Evolutionary conservation across 2,888 invertebrate genomes (phyloP).

Genomic region (Amiota communis): DNA sequence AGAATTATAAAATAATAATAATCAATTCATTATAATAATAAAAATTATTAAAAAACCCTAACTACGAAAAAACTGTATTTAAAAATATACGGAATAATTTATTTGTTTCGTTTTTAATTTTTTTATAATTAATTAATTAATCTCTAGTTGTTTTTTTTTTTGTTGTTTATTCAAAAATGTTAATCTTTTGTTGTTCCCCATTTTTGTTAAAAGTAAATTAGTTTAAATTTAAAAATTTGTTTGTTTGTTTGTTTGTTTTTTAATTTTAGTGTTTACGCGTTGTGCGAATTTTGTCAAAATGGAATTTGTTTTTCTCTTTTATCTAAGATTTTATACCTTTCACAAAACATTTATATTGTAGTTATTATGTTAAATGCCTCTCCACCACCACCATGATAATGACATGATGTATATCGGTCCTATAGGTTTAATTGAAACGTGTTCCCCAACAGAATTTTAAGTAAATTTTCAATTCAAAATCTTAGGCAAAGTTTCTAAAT

Average conservation of each 20-base stretch:
- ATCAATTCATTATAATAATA: neutral
- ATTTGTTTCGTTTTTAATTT: too few relatives aligned
- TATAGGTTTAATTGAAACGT: too few relatives aligned
- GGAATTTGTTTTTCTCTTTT: slow-evolving; percentile 51
- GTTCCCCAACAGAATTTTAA: too few relatives aligned
- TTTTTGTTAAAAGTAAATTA: neutral
- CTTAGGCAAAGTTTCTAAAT: too few relatives aligned
- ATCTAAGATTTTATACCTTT: slow-evolving; percentile 15
- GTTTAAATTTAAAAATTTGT: slow-evolving; percentile 9
- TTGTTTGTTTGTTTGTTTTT: slow-evolving; percentile 19
- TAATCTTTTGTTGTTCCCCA: too few relatives aligned
- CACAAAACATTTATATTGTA: too few relatives aligned
- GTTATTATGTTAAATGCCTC: too few relatives aligned
- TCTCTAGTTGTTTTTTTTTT: neutral
- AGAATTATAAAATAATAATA: too few relatives aligned
- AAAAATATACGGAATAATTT: slow-evolving; percentile 17
- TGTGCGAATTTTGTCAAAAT: slow-evolving; percentile 33
- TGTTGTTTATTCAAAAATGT: neutral
- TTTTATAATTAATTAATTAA: neutral
- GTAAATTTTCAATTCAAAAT: too few relatives aligned
- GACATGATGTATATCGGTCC: too few relatives aligned
- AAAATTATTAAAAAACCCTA: neutral
- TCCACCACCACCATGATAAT: too few relatives aligned
- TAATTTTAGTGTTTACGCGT: slow-evolving; percentile 6
- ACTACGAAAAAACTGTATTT: slow-evolving; percentile 10